Percentiles rank a stretch among this genome's conserved stretches.
phyloP scores from a whole-genome alignment of 2,113 vertebrate species.

The Montifringilla adamsi region DNA sequence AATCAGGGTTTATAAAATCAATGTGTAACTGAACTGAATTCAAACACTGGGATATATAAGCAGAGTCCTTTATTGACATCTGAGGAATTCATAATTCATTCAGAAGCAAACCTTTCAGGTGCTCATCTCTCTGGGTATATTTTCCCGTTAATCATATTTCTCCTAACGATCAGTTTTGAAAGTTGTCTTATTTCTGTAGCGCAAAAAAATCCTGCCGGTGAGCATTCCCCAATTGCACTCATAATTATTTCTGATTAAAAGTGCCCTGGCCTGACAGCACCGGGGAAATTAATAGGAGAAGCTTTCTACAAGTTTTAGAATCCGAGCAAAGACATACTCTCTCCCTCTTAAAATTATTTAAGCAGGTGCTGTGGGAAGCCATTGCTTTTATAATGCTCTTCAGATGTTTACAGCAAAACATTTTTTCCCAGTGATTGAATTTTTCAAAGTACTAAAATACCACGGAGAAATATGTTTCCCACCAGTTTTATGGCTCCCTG shows the following conservation, averaged over 20 bases:
- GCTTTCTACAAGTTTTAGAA: constrained; percentile 36
- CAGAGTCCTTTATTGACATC: background rate
- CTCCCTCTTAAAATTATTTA: constrained; percentile 70
- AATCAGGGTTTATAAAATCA: background rate
- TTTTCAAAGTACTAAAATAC: constrained; percentile 76
- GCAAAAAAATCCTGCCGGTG: background rate
- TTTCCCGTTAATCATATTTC: background rate
- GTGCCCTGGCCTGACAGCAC: constrained; percentile 26
- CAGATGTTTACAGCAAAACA: constrained; percentile 77
- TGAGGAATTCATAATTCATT: background rate
- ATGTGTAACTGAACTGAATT: background rate
- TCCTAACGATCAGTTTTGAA: background rate
- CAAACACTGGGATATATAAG: background rate
- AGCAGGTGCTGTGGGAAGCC: constrained; percentile 65
- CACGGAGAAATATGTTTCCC: constrained; percentile 71
- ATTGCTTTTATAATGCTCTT: constrained; percentile 73
- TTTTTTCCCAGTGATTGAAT: constrained; percentile 76
- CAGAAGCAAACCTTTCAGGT: background rate
- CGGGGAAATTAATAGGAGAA: constrained; percentile 52
- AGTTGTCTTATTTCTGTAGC: background rate
- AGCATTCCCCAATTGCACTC: constrained; percentile 3
- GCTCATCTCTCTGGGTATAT: background rate
- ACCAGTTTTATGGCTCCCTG: constrained; percentile 70
- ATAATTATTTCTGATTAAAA: constrained; percentile 58
- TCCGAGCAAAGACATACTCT: constrained; percentile 30